These are phyloP conservation scores for Chaenocephalus aceratus DNA, from an alignment of 2,113 vertebrate species.

Conservation along the genomic window DNA sequence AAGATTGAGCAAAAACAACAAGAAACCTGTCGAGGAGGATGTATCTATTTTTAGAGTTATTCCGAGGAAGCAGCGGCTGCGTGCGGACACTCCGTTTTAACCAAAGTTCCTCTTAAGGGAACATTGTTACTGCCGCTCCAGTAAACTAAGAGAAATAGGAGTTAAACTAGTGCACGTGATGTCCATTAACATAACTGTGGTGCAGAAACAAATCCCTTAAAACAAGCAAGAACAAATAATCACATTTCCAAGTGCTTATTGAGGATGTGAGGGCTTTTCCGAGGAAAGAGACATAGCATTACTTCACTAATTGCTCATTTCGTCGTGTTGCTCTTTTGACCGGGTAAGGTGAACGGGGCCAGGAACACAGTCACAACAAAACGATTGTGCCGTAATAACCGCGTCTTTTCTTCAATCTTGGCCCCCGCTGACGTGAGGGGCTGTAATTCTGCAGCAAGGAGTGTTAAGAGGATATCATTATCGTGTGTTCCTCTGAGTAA, in stretches of 20 bases:
- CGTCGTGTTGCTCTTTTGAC: conserved; percentile 73
- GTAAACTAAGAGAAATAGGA: conserved; percentile 41
- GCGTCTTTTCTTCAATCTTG: conserved; percentile 75
- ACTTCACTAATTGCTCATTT: conserved; percentile 79
- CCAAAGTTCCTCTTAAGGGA: conserved; percentile 41
- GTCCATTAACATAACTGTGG: conserved; percentile 45
- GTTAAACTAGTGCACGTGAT: conserved; percentile 8
- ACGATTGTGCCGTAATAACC: conserved; percentile 78
- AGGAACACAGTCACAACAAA: conserved; percentile 73
- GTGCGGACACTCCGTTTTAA: conserved; percentile 35
- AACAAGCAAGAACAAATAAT: conserved; percentile 58
- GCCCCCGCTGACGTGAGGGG: conserved; percentile 69
- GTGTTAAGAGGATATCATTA: conserved; percentile 88
- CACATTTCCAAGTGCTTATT: conserved; percentile 62
- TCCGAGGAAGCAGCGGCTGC: conserved; percentile 45
- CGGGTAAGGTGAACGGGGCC: conserved; percentile 72
- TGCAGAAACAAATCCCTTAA: conserved; percentile 51
- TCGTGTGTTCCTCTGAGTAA: conserved; percentile 83
- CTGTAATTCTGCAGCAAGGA: conserved; percentile 81
- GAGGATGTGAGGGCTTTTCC: conserved; percentile 55
- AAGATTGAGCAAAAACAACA: conserved; percentile 79
- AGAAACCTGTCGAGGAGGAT: conserved; percentile 71
- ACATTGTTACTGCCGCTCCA: conserved; percentile 12
- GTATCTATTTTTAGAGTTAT: conserved; percentile 72
- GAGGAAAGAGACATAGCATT: conserved; percentile 37